phyloP scores from a whole-genome alignment of 2,888 invertebrate species.

The Epirrhoe alternata region DNA sequence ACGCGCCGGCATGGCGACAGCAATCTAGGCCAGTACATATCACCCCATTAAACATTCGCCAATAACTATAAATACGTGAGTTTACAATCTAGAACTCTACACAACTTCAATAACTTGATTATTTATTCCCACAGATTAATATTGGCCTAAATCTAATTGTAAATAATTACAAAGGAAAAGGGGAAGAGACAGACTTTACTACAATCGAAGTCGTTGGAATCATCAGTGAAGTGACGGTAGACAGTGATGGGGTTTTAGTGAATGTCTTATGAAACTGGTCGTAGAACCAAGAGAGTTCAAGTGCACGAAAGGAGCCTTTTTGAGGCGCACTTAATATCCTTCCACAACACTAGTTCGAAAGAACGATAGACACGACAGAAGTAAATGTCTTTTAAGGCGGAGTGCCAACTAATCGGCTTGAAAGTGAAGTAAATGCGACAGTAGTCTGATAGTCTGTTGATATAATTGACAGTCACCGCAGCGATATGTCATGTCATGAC shows the following conservation, averaged over 20 bases:
- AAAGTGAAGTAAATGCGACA: conserved; percentile 48
- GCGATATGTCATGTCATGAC: conserved; percentile 73
- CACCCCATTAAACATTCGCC: conserved; percentile 55
- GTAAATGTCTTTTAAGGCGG: conserved; percentile 15
- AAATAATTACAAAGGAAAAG: conserved; percentile 69
- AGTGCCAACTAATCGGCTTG: conserved; percentile 17
- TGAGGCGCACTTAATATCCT: too few relatives aligned
- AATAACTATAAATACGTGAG: conserved; percentile 60
- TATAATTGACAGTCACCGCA: conserved; percentile 77
- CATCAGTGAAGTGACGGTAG: not conserved
- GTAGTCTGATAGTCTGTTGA: conserved; percentile 47
- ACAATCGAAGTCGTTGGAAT: not conserved
- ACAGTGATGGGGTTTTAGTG: not conserved
- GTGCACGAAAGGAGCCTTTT: too few relatives aligned
- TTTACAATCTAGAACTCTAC: conserved; percentile 69
- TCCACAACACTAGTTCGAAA: too few relatives aligned
- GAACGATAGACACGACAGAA: too few relatives aligned
- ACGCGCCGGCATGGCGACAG: conserved; percentile 50
- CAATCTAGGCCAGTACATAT: conserved; percentile 70
- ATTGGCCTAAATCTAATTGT: conserved; percentile 65
- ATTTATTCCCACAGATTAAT: conserved; percentile 67
- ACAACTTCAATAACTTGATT: conserved; percentile 75
- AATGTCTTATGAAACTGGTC: too few relatives aligned
- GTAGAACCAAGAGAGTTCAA: too few relatives aligned
- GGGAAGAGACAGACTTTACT: conserved; percentile 43